Percentiles rank a stretch among this genome's conserved stretches.
Conservation (phyloP, 2,113 vertebrate genomes). For the Eidolon helvum region DNA sequence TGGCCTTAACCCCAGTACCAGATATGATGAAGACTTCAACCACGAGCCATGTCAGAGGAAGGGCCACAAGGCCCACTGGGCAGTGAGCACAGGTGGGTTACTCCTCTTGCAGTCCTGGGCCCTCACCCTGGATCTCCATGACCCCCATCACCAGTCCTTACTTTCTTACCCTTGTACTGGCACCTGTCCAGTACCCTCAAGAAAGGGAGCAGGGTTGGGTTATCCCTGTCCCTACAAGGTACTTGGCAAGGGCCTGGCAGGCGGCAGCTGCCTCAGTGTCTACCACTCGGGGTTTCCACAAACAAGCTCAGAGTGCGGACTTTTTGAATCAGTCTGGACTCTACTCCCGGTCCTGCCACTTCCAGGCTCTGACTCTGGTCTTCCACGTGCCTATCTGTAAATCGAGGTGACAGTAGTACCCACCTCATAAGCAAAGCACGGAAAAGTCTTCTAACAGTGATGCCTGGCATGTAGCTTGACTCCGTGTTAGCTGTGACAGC, state of each 20-base stretch:
- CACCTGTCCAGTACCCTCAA: not conserved
- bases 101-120: not conserved
- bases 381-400: not conserved
- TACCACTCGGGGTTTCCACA: not conserved
- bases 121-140: not conserved
- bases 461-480: rapidly evolving
- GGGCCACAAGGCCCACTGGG: conserved; percentile 93
- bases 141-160: not conserved
- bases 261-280: not conserved
- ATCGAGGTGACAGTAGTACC: not conserved
- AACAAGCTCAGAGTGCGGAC: not conserved
- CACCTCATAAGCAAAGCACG: not conserved
- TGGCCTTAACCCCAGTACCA: conserved; percentile 72
- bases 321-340: not conserved
- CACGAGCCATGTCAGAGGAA: conserved; percentile 88
- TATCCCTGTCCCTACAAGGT: not conserved
- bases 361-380: not conserved
- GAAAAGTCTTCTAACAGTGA: no score
- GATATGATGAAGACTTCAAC: conserved; percentile 94
- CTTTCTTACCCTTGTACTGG: not conserved
- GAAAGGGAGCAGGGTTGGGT: not conserved
- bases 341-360: not conserved
- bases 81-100: conserved; percentile 87
- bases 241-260: not conserved
- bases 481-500: not conserved